phyloP scores from a whole-genome alignment of 2,113 vertebrate species.

The Mobula hypostoma region DNA sequence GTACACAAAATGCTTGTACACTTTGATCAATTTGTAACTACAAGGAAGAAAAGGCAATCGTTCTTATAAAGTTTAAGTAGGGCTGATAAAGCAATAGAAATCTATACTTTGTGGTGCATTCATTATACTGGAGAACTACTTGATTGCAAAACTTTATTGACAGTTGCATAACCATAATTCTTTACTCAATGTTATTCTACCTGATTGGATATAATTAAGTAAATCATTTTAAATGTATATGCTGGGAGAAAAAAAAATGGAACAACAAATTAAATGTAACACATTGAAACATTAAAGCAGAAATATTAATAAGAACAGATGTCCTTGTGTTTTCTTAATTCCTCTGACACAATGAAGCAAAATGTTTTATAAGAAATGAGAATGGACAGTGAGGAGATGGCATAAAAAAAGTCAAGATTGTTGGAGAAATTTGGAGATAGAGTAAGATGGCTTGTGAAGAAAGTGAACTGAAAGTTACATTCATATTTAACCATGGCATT shows the following conservation, averaged over 20 bases:
- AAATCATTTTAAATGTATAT: slow-evolving; percentile 1
- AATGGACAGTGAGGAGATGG: not conserved
- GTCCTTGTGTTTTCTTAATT: not conserved
- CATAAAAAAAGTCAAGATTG: not conserved
- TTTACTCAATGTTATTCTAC: not conserved
- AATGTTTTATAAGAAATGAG: not conserved
- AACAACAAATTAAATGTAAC: not conserved
- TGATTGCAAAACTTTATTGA: slow-evolving; percentile 26
- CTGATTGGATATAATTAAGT: not conserved
- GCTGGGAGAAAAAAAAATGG: not conserved
- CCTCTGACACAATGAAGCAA: not conserved
- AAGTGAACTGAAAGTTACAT: not conserved
- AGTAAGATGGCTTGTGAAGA: not conserved
- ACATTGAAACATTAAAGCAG: too few species aligned
- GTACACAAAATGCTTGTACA: not conserved
- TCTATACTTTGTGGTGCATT: not conserved
- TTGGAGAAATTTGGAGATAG: not conserved
- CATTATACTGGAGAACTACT: not conserved
- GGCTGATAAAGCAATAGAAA: not conserved
- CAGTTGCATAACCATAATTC: not conserved
- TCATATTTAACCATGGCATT: not conserved
- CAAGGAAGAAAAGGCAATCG: not conserved
- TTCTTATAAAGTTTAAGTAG: not conserved
- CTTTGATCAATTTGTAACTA: not conserved
- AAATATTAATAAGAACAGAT: too few species aligned